These are phyloP conservation scores for Epistrophe eligans DNA, from an alignment of 2,888 invertebrate genomes.

Conservation along the genomic window DNA sequence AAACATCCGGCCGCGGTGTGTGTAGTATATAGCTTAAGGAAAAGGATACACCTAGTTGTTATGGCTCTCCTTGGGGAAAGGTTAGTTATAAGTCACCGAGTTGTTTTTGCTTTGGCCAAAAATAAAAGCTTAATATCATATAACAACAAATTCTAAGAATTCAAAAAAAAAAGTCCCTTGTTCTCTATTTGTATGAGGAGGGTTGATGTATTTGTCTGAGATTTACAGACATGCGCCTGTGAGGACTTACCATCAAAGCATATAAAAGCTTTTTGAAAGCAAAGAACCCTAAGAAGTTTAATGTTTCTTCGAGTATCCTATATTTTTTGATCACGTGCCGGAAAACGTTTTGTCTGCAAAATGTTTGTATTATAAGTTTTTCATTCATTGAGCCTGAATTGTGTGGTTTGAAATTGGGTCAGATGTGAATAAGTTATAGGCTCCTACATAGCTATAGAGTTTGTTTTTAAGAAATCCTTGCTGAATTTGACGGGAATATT, in stretches of 20 bases:
- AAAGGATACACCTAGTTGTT: conserved; percentile 66
- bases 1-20: conserved; percentile 69
- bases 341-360: conserved; percentile 68
- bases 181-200: conserved; percentile 2
- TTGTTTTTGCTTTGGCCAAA: conserved; percentile 9
- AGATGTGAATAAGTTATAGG: conserved; percentile 61
- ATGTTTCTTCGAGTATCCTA: conserved; percentile 37
- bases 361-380: background rate
- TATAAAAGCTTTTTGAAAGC: conserved; percentile 39
- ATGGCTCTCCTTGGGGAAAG: conserved; percentile 66
- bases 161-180: conserved; percentile 1
- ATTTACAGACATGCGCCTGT: conserved; percentile 62
- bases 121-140: conserved; percentile 20
- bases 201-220: conserved; percentile 20
- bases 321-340: conserved; percentile 62
- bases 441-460: background rate
- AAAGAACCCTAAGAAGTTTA: conserved; percentile 25
- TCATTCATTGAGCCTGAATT: conserved; percentile 20
- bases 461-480: conserved; percentile 46
- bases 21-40: conserved; percentile 12
- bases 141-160: conserved; percentile 18
- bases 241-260: background rate
- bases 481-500: conserved; percentile 39
- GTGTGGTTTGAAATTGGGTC: conserved; percentile 57
- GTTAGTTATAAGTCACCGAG: conserved; percentile 64